phyloP scores from a whole-genome alignment of 2,797 vertebrate genomes.

The Sciaenops ocellatus region DNA sequence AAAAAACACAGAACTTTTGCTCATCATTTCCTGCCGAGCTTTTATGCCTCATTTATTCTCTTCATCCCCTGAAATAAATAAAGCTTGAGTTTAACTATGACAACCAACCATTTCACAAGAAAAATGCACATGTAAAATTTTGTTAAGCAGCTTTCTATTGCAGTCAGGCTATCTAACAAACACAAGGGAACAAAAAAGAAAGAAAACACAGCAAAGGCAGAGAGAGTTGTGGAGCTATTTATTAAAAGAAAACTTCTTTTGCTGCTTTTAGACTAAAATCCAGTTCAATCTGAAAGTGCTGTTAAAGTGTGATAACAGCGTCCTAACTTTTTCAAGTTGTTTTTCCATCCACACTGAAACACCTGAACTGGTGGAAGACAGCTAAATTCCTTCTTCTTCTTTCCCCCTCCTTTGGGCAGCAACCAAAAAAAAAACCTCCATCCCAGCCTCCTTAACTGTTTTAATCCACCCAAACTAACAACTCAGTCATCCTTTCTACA shows the following conservation, averaged over 20 bases:
- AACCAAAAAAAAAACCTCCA: background rate
- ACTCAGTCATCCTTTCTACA: background rate
- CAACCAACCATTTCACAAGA: conserved; percentile 3
- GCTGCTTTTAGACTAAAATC: background rate
- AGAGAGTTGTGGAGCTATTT: background rate
- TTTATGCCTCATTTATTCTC: too few relatives aligned
- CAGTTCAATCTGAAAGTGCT: background rate
- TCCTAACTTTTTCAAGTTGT: background rate
- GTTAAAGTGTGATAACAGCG: background rate
- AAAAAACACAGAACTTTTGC: too few relatives aligned
- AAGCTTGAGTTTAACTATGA: conserved; percentile 3
- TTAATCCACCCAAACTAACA: background rate
- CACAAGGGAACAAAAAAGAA: background rate
- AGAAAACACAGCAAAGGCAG: background rate
- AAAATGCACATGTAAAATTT: background rate
- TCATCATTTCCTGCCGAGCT: too few relatives aligned
- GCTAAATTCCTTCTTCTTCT: background rate
- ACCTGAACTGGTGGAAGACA: background rate
- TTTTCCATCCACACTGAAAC: background rate
- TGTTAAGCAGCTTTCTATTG: background rate
- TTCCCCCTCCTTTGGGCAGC: background rate
- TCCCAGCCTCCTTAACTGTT: background rate
- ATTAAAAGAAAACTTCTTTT: too few relatives aligned
- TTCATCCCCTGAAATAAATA: too few relatives aligned
- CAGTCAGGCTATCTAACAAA: background rate